Evolutionary conservation across 2,113 vertebrate species (phyloP).

Genomic region (Dipodomys spectabilis): DNA sequence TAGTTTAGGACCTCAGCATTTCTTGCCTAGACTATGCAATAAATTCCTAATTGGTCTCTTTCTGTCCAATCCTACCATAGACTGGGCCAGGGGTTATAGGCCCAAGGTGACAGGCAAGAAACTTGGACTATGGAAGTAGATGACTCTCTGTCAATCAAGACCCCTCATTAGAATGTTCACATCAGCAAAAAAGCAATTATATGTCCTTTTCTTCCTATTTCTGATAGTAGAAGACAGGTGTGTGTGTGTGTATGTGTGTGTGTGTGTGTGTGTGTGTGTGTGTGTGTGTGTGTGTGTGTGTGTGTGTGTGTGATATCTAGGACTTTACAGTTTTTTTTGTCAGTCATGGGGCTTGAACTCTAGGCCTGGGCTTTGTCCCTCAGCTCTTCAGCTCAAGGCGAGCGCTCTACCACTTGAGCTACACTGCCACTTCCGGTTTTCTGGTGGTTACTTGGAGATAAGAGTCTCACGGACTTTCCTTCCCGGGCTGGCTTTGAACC

Average conservation of each 20-base stretch:
- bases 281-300: too few species aligned
- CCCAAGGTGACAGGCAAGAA: background rate
- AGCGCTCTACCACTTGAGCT: too few species aligned
- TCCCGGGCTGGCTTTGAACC: too few species aligned
- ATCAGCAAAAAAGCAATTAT: background rate
- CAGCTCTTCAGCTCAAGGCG: too few species aligned
- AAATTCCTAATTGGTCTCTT: background rate
- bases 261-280: too few species aligned
- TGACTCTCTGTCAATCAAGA: background rate
- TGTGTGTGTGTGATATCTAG: too few species aligned
- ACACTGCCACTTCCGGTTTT: too few species aligned
- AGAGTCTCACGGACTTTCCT: too few species aligned
- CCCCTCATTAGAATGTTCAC: background rate
- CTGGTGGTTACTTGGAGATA: too few species aligned
- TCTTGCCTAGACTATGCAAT: background rate
- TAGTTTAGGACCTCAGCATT: background rate
- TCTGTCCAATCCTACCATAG: background rate
- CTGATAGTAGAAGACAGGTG: background rate
- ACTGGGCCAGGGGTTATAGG: constrained; percentile 1
- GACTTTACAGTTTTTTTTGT: too few species aligned
- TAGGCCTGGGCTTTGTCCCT: too few species aligned
- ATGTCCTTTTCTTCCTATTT: background rate
- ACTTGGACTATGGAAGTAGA: background rate
- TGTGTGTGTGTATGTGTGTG: background rate
- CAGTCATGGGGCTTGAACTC: too few species aligned